Base-by-base conservation (phyloP, 2,797 vertebrate genomes). In the Sebastes melanostomus region DNA sequence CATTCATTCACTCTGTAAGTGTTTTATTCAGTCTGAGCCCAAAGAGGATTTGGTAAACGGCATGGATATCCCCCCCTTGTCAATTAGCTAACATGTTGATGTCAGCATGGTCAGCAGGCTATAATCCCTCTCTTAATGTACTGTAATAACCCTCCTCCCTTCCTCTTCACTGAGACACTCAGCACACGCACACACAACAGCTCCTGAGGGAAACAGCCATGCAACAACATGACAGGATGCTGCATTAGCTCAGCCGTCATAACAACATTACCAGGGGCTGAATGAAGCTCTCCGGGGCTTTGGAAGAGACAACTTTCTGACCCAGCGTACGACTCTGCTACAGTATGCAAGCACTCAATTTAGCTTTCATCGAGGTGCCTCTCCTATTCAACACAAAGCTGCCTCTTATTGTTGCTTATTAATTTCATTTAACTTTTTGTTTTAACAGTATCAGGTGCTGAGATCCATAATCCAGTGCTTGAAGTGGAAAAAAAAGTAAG, bases 11-110 rank as follows among this genome's bases (percentile, higher is more conserved):
- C 56, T 29, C 42, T 11, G 22, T 61, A 66, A 76, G 75, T 88
- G 76, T 85, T 87, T 85, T 77, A 70, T 78, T 88, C 13, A 74
- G 68, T 74, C 81, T 82, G 75, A 77, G 71, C 62, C 78, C 54
- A 87, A 85, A 90, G 89, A 89, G 89, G 89, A 89, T 90, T 89
- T 84, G 52, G 75, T 74, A 75, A 88, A 84, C 66, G 58, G 71
- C 74, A 73, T 59, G 54, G 52, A 38, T 30, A 67, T 59, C 66
- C 67, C 74, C 78, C 32, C 12, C 25, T 25, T 50, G 82, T 87
- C 90, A 90, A 89, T 94, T 89, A 91, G 82, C 83, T 60, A 82
- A 85, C 76, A 80, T 88, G 90, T 85, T 80, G 92, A 89, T 88
- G 91, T 92, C 89, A 92, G 93, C 93, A 88, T 55, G 73, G 84